phyloP scores from a whole-genome alignment of 2,888 invertebrate genomes.

The Xylota segnis region DNA sequence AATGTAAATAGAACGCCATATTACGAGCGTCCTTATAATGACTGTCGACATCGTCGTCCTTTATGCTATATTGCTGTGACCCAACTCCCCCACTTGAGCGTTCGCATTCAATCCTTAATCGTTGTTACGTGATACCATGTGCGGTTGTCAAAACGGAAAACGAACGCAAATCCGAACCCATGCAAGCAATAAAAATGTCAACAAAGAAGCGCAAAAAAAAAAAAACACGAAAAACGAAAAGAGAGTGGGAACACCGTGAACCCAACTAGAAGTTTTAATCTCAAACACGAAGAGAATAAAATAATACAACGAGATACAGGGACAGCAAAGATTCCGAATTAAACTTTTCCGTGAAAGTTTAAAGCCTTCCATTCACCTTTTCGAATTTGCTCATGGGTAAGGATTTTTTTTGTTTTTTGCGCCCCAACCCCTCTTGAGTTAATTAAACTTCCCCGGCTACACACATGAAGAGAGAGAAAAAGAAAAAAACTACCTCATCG shows the following conservation, averaged over 20 bases:
- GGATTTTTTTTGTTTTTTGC: not conserved
- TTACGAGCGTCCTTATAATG: slow-evolving; percentile 46
- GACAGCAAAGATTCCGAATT: slow-evolving; percentile 38
- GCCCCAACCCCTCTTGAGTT: not conserved
- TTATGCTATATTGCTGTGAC: slow-evolving; percentile 10
- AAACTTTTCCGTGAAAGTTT: slow-evolving; percentile 51
- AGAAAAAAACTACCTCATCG: slow-evolving; percentile 14
- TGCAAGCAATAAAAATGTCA: slow-evolving; percentile 49
- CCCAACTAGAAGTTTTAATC: slow-evolving; percentile 44
- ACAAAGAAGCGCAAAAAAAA: slow-evolving; percentile 6
- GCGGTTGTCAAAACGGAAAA: slow-evolving; percentile 62
- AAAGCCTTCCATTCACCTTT: not conserved
- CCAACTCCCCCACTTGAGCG: slow-evolving; percentile 7
- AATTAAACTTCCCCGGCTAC: slow-evolving; percentile 38
- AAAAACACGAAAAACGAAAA: no score
- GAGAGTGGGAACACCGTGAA: not conserved
- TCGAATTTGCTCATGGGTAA: not conserved
- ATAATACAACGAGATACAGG: slow-evolving; percentile 20
- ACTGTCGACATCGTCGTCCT: slow-evolving; percentile 54
- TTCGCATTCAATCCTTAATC: slow-evolving; percentile 62
- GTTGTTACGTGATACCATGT: slow-evolving; percentile 72
- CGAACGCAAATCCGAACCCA: slow-evolving; percentile 50
- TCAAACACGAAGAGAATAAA: slow-evolving; percentile 5
- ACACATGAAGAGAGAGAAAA: slow-evolving; percentile 19
- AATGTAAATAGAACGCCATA: slow-evolving; percentile 56